Conservation (phyloP, 2,888 invertebrate genomes). For the Cryptocheilus praepositus region DNA sequence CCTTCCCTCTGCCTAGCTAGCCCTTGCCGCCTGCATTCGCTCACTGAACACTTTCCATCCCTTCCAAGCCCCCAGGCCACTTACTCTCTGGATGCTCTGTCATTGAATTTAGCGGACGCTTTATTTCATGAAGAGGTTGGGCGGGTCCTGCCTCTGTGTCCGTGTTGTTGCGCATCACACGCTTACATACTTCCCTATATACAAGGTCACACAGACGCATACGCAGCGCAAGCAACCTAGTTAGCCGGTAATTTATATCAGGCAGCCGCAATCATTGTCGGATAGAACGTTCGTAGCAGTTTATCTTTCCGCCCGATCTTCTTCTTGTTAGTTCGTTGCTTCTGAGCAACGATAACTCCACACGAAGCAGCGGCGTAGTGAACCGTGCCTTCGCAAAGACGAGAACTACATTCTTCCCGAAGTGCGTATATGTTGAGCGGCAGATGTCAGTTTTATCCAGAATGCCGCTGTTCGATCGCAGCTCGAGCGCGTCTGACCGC, state of each 20-base stretch:
- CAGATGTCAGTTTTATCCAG: too few relatives aligned
- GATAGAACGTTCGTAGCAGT: neutral
- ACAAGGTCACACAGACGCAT: neutral
- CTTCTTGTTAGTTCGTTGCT: neutral
- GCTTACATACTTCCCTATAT: neutral
- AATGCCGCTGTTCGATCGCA: too few relatives aligned
- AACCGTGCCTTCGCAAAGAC: too few relatives aligned
- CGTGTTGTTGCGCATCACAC: neutral
- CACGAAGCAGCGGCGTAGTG: too few relatives aligned
- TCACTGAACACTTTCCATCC: slow-evolving; percentile 20
- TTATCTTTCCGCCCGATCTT: neutral
- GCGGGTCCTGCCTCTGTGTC: too few relatives aligned
- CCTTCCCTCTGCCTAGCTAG: slow-evolving; percentile 21
- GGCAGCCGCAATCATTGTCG: slow-evolving; percentile 15
- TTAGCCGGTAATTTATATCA: slow-evolving; percentile 28
- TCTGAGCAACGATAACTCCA: too few relatives aligned
- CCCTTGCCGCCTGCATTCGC: slow-evolving; percentile 33
- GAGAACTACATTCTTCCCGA: too few relatives aligned
- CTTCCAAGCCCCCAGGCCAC: slow-evolving; percentile 17
- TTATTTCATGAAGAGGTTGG: slow-evolving; percentile 42
- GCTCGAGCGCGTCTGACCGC: too few relatives aligned
- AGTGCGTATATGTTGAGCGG: too few relatives aligned
- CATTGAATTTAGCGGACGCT: slow-evolving; percentile 47
- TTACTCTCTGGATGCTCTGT: slow-evolving; percentile 7
- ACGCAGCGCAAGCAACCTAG: neutral